Evolutionary conservation across 2,113 vertebrate species (phyloP).

Genomic region (Anoura caudifer): DNA sequence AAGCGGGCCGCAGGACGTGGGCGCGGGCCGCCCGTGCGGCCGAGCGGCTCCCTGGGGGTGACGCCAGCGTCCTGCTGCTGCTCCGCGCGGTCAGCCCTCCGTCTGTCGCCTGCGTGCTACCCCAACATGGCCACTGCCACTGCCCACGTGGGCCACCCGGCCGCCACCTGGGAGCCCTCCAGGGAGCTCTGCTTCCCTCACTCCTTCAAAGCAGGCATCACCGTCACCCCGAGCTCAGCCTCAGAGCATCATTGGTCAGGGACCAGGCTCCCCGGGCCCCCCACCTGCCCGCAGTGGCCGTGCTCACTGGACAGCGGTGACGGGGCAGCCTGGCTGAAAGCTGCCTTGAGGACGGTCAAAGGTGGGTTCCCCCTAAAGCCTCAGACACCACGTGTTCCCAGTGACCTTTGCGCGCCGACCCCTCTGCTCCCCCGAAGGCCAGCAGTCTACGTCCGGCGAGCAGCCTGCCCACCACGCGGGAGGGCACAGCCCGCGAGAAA

Average conservation of each 20-base stretch:
- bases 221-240: background rate
- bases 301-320: background rate
- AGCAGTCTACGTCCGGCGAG: background rate
- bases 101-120: background rate
- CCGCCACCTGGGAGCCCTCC: background rate
- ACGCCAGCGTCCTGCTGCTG: background rate
- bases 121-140: background rate
- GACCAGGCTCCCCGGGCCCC: background rate
- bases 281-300: background rate
- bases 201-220: background rate
- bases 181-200: background rate
- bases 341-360: background rate
- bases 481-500: constrained; percentile 32
- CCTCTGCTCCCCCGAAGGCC: constrained; percentile 48
- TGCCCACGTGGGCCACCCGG: background rate
- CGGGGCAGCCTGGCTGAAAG: background rate
- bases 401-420: too few species aligned
- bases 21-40: constrained; percentile 49
- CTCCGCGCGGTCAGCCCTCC: background rate
- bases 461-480: too few species aligned
- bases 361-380: background rate
- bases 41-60: background rate
- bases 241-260: background rate
- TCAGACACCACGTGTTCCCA: background rate
- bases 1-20: constrained; percentile 66